Base-by-base conservation (phyloP, 2,888 invertebrate genomes). In the Hydropsyche betteni region DNA sequence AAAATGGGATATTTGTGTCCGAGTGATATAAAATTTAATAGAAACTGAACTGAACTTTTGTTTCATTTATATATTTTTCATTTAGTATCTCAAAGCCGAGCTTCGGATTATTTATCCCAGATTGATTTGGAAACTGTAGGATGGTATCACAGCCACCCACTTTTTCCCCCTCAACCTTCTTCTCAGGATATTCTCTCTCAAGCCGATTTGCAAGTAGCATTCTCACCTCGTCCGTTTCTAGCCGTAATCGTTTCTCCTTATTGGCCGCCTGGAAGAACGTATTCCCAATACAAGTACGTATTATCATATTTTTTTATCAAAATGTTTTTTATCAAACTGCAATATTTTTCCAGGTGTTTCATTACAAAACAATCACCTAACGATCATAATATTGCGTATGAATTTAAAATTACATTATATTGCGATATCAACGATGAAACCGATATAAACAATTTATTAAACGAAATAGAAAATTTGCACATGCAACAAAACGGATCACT, bases 81-180 rank as follows among this genome's bases (percentile, higher is more conserved):
- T 80, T 16, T 80, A 88, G 88, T 91, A 24, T 90, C 90, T 3
- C 90, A 93, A 82, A 88, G 91, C 5, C 83, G 83, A 77, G 91
- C 92, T 2, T 89, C 90, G 73, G 90, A 90, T 80, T 81, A 81
- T 44, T 87, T 93, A 36, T 84, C 84, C 5, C 77, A 81, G 10
- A 82, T 82, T 16, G 89, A 89, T 3, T 82, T 85, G 80, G 82
- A 84, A 24, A 88, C 91, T 74, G 86, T 91, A 75, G 93, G 92
- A 34, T 93, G 94, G 94, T 93, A 92, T 84, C 93, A 93, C 86
- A 93, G 93, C 38, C 93, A 93, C 86, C 93, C 93, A 1, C 84
- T 86, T 34, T 93, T 93, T 85, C 87, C 90, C 4, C 89, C 92
- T 0, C 88, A 90, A 81, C 94, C 94, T 0, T 93, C 93, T 0